phyloP scores from a whole-genome alignment of 2,888 invertebrate species.

The Mantis religiosa region DNA sequence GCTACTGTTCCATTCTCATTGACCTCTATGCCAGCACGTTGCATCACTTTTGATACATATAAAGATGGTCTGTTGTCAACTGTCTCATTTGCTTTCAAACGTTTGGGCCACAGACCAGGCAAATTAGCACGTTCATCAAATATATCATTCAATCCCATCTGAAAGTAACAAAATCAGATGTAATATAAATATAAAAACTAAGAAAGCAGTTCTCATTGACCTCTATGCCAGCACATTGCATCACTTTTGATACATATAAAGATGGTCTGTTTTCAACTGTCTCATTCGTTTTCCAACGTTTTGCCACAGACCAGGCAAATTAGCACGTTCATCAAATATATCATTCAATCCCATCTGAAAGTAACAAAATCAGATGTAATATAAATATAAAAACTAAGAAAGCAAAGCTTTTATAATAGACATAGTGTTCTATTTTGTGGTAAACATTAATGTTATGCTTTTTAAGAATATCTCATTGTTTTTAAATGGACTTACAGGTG shows the following conservation, averaged over 20 bases:
- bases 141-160: slow-evolving; percentile 69
- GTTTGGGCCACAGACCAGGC: slow-evolving; percentile 53
- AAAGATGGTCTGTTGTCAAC: slow-evolving; percentile 40
- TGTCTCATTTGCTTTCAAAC: neutral
- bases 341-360: slow-evolving; percentile 64
- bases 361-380: slow-evolving; percentile 33
- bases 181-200: neutral
- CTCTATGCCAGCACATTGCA: slow-evolving; percentile 73
- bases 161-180: slow-evolving; percentile 32
- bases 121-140: slow-evolving; percentile 68
- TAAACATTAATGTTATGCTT: no score
- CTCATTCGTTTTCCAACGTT: neutral
- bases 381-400: neutral
- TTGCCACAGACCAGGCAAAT: slow-evolving; percentile 59
- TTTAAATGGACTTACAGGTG: no score
- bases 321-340: slow-evolving; percentile 67
- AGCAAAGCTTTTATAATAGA: no score
- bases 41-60: slow-evolving; percentile 65
- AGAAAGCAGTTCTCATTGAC: slow-evolving; percentile 59
- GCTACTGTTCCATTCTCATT: slow-evolving; percentile 71
- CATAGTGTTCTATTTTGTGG: no score
- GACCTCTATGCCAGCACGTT: slow-evolving; percentile 71
- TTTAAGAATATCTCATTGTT: no score
- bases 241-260: slow-evolving; percentile 62
- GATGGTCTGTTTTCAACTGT: slow-evolving; percentile 32